phyloP scores from a whole-genome alignment of 2,888 invertebrate species.

The Caenorhabditis sulstoni region DNA sequence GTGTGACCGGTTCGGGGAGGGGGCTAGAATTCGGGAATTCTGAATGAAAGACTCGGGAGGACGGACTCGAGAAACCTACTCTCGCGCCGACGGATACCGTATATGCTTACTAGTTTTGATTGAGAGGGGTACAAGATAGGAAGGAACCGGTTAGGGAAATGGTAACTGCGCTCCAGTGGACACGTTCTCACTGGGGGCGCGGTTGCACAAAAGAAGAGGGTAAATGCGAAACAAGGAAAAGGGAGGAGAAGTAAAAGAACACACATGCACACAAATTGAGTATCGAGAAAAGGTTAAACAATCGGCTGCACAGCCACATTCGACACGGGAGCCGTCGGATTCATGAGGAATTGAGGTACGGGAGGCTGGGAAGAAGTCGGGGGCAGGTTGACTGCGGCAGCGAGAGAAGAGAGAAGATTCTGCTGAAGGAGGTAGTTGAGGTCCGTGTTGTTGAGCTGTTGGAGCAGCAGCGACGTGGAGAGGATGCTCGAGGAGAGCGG shows the following conservation, averaged over 20 bases:
- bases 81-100: conserved; percentile 10
- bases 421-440: conserved; percentile 53
- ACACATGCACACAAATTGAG: conserved; percentile 2
- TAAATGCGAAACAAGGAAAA: background rate
- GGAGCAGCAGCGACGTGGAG: conserved; percentile 60
- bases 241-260: conserved; percentile 1
- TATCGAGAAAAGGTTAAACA: conserved; percentile 15
- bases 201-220: background rate
- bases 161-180: background rate
- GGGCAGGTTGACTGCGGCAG: conserved; percentile 30
- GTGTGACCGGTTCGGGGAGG: conserved; percentile 11
- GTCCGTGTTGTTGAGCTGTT: conserved; percentile 57
- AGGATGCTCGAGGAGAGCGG: conserved; percentile 52
- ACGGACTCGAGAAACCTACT: conserved; percentile 14
- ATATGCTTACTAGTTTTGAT: conserved; percentile 7
- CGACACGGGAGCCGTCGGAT: conserved; percentile 4
- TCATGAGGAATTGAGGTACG: conserved; percentile 18
- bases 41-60: conserved; percentile 12
- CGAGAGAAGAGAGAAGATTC: conserved; percentile 49
- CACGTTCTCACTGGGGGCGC: too few relatives aligned
- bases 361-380: background rate
- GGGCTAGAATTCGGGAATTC: conserved; percentile 7
- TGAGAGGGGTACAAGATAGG: background rate
- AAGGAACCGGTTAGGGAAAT: background rate
- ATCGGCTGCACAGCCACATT: conserved; percentile 26